Base-by-base conservation (phyloP, 2,113 vertebrate genomes). In the Monopterus albus region DNA sequence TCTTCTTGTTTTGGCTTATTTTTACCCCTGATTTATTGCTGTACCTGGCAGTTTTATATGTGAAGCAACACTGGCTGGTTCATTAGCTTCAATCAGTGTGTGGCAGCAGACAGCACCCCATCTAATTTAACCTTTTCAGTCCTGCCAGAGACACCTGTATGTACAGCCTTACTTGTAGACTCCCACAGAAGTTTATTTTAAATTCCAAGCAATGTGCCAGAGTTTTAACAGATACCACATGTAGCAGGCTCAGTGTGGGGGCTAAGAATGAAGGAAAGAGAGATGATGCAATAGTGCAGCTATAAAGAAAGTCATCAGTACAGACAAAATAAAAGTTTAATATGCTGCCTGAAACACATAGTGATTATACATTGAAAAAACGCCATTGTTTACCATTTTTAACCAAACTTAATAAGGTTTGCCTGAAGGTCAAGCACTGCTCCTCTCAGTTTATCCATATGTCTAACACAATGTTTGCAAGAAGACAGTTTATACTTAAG, bases 21-120 rank as follows among this genome's bases (percentile, higher is more conserved):
- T 79, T 21, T 46, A 76, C 46, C 56, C 25, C 21, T 23, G 47
- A 68, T 78, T 76, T 61, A 64, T 20, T 3, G 47, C 53, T 25
- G 18, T 47, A 25, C 11, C 23, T 50, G 64, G 38, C 59, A 49
- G 10, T 65, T 73, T 46, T 43, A 7, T 9, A 7, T 1, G 10
- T 11, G 9, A 55, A 65, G 40, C 14, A 23, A n/a, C 33, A 35
- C 33, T 40, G 26, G 23, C 21, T 42, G 62, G 49, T 17, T 57
- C 35, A 57, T 52, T 70, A 68, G 47, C 43, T 14, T 35, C 56
- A 66, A 14, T 66, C 21, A 45, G 29, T 15, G 11, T 18, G 53
- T 53, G 42, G 35, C 25, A 14, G 17, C 45, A 26, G 49, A 53
- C 35, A 53, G 55, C 25, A 7, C 2, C 36, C 28, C 21, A 14